These are phyloP conservation scores for Octopus sinensis DNA, from an alignment of 1,140 invertebrate species.

Conservation along the genomic window DNA sequence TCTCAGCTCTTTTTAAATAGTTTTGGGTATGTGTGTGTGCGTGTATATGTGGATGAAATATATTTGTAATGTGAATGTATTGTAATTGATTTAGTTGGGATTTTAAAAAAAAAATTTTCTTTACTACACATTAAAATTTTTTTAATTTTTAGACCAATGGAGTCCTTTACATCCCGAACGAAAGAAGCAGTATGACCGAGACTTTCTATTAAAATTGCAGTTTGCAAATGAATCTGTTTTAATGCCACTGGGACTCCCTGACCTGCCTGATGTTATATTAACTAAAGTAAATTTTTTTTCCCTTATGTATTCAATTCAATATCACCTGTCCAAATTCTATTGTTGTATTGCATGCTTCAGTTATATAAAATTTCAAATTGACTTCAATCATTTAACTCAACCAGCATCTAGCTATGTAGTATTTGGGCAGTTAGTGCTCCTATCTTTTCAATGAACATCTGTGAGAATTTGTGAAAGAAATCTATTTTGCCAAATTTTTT, in stretches of 20 bases:
- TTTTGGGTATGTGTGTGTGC: neutral
- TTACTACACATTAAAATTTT: neutral
- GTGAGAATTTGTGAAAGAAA: too few species aligned
- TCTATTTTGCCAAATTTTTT: too few species aligned
- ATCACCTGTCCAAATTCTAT: too few species aligned
- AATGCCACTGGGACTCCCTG: constrained; percentile 70
- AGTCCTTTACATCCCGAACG: constrained; percentile 76
- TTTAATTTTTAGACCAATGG: constrained; percentile 71
- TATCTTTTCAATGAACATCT: too few species aligned
- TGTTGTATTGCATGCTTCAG: too few species aligned
- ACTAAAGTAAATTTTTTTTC: constrained; percentile 51
- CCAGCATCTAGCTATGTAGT: too few species aligned
- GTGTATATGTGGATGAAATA: neutral
- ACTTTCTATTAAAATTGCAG: constrained; percentile 74
- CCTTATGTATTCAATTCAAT: too few species aligned
- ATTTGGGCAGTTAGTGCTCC: too few species aligned
- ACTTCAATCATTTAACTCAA: too few species aligned
- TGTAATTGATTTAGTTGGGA: neutral
- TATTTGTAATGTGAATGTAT: neutral
- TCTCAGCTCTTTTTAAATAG: neutral
- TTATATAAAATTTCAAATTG: too few species aligned
- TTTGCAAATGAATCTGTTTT: constrained; percentile 70
- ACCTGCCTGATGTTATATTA: constrained; percentile 63
- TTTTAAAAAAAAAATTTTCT: neutral
- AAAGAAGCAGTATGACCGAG: constrained; percentile 73